phyloP scores from a whole-genome alignment of 2,888 invertebrate species.

The Drosophila cognata region DNA sequence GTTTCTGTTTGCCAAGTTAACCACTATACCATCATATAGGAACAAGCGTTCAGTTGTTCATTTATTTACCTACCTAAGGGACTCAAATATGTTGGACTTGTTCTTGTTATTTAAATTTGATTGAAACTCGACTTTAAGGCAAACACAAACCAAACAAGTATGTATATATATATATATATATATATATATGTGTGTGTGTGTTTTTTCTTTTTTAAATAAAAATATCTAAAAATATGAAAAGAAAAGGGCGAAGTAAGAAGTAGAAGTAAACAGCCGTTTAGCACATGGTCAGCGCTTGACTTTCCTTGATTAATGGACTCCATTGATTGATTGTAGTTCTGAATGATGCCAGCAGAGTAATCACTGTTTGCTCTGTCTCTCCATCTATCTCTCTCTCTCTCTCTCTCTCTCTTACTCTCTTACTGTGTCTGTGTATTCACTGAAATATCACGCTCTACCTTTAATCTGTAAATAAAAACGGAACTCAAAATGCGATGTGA shows the following conservation, averaged over 20 bases:
- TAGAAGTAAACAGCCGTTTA: constrained; percentile 4
- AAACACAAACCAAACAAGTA: no score
- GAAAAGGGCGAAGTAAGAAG: background rate
- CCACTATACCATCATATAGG: background rate
- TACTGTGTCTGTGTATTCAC: constrained; percentile 4
- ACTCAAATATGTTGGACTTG: background rate
- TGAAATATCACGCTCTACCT: background rate
- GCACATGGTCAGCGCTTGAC: constrained; percentile 30
- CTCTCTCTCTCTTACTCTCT: background rate
- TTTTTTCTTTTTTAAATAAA: background rate
- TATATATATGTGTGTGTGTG: no score
- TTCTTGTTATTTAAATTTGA: no score
- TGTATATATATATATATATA: no score
- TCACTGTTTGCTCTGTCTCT: background rate
- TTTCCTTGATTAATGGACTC: constrained; percentile 49
- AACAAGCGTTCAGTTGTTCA: background rate
- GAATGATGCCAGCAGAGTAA: constrained; percentile 17
- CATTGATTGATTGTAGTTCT: constrained; percentile 45
- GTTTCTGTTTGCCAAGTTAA: background rate
- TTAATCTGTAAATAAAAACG: constrained; percentile 1
- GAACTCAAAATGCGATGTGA: background rate
- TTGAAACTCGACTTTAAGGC: no score
- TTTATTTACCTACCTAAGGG: background rate
- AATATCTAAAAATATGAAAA: background rate
- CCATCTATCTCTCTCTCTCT: background rate